A percentile compares a stretch with the other conserved stretches of the same genome.
Conservation (phyloP, 1,140 invertebrate species). For the Megalonaias nervosa region DNA sequence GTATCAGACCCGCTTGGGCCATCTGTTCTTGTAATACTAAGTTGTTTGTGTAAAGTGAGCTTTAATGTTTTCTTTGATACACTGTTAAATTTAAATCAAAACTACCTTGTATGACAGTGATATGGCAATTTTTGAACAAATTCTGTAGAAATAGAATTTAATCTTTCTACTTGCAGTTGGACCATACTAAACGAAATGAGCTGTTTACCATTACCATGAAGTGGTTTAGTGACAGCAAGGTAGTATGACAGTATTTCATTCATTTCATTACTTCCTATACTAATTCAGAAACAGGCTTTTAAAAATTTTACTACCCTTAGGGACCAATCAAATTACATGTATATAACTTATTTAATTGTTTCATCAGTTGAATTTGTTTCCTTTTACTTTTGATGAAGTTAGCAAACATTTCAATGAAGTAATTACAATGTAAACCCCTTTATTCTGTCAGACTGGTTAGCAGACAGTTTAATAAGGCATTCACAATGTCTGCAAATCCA, state of each 20-base stretch:
- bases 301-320: constrained; percentile 3
- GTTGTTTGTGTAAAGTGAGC: too few relatives aligned
- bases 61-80: too few relatives aligned
- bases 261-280: background rate
- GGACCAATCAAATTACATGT: constrained; percentile 3
- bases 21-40: too few relatives aligned
- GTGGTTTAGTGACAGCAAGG: constrained; percentile 82
- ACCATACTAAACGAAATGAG: constrained; percentile 49
- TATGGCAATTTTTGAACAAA: background rate
- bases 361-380: background rate
- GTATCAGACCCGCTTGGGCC: too few relatives aligned
- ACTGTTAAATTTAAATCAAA: background rate
- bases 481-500: too few relatives aligned
- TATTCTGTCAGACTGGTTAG: too few relatives aligned
- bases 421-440: too few relatives aligned
- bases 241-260: constrained; percentile 49
- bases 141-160: background rate
- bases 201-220: constrained; percentile 57
- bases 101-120: background rate
- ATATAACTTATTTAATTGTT: background rate
- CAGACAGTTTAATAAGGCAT: too few relatives aligned
- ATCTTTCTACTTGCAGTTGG: constrained; percentile 47
- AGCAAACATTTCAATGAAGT: too few relatives aligned
- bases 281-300: constrained; percentile 3
- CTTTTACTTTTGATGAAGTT: too few relatives aligned